Evolutionary conservation across 2,113 vertebrate species (phyloP).

Genomic region (Xyrauchen texanus): DNA sequence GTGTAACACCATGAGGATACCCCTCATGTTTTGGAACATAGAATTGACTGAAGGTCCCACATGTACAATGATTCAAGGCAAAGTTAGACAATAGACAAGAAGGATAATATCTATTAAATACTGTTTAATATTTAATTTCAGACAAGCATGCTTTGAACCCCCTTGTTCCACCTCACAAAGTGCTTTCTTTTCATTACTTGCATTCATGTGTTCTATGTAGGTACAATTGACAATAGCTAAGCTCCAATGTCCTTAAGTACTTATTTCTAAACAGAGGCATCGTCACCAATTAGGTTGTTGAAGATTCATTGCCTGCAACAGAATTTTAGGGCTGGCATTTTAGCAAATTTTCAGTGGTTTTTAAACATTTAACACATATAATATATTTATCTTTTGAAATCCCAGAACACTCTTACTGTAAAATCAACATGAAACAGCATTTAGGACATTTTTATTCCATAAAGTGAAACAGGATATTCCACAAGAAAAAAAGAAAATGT

Average conservation of each 20-base stretch:
- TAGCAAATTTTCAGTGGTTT: too few relatives aligned
- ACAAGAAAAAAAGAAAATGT: too few relatives aligned
- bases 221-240: not conserved
- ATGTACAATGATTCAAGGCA: not conserved
- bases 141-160: constrained; percentile 2
- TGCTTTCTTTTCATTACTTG: constrained; percentile 11
- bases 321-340: too few relatives aligned
- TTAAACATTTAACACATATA: too few relatives aligned
- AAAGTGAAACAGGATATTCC: too few relatives aligned
- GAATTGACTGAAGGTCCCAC: too few relatives aligned
- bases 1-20: not conserved
- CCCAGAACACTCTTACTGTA: too few relatives aligned
- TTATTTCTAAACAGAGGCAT: constrained; percentile 17
- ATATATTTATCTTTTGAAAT: too few relatives aligned
- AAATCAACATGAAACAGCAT: too few relatives aligned
- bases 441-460: too few relatives aligned
- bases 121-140: not conserved
- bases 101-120: constrained; percentile 7
- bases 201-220: constrained; percentile 1
- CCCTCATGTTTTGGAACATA: not conserved
- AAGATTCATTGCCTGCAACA: not conserved
- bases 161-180: not conserved
- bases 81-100: not conserved
- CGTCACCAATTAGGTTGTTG: not conserved
- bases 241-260: constrained; percentile 13